Conservation (phyloP, 37 sponge, comb jelly and placozoan species). For the Spongia lamella region DNA sequence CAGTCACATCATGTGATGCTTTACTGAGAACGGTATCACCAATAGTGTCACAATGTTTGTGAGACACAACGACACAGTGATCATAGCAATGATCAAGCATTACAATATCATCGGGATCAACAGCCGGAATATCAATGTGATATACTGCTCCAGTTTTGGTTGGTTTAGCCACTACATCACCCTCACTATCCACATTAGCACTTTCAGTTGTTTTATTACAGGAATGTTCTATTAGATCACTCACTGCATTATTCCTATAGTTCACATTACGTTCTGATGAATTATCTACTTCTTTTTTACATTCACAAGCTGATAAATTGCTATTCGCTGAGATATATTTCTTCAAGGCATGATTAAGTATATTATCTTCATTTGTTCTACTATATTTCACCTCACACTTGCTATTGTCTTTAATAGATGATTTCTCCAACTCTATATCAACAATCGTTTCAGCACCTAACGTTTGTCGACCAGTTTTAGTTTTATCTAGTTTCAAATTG, state of each 20-base stretch:
- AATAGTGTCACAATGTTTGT: not conserved
- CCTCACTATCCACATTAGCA: too few species aligned
- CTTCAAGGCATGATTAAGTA: not conserved
- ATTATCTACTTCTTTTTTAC: too few species aligned
- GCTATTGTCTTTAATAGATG: not conserved
- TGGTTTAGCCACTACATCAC: too few species aligned
- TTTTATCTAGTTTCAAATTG: slow-evolving; percentile 69
- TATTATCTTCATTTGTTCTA: not conserved
- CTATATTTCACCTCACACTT: not conserved
- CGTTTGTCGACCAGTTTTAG: slow-evolving; percentile 86
- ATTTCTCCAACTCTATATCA: slow-evolving; percentile 34
- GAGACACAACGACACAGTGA: not conserved
- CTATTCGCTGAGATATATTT: too few species aligned
- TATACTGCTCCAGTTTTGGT: slow-evolving; percentile 6
- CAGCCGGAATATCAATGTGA: slow-evolving; percentile 18
- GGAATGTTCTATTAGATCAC: too few species aligned
- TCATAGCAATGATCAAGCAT: slow-evolving; percentile 50
- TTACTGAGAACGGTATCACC: not conserved
- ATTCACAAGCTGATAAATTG: too few species aligned
- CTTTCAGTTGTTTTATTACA: too few species aligned
- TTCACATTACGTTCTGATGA: too few species aligned
- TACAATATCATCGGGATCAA: not conserved
- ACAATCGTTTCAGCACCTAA: slow-evolving; percentile 79
- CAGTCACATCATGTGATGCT: not conserved
- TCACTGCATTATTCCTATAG: too few species aligned